Conservation (phyloP, 1,140 invertebrate genomes). For the Manduca sexta region DNA sequence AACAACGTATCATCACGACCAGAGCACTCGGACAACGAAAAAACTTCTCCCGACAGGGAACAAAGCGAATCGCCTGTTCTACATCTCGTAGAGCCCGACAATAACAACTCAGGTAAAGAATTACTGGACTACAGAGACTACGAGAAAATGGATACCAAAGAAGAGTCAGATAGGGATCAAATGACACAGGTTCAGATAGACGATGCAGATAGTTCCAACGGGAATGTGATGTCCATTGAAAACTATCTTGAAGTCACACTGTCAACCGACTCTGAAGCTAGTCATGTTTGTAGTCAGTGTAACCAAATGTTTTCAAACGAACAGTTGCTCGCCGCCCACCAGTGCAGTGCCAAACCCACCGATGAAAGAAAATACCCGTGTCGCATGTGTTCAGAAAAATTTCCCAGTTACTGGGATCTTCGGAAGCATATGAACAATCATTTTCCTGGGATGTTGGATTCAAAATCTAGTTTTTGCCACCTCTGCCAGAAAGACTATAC, state of each 20-base stretch:
- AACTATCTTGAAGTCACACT: conserved; percentile 71
- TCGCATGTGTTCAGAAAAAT: conserved; percentile 70
- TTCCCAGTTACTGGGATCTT: conserved; percentile 69
- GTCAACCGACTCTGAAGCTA: conserved; percentile 69
- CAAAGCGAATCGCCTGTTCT: conserved; percentile 58
- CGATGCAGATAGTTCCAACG: conserved; percentile 65
- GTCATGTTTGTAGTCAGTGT: conserved; percentile 64
- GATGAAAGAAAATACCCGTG: conserved; percentile 68
- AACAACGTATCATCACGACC: conserved; percentile 62
- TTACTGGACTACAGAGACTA: conserved; percentile 54
- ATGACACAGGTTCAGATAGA: conserved; percentile 44
- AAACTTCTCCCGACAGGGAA: conserved; percentile 53
- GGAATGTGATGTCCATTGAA: conserved; percentile 70
- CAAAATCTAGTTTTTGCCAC: conserved; percentile 71
- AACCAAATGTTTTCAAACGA: conserved; percentile 69
- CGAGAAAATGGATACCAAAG: conserved; percentile 65
- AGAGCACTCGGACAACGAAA: conserved; percentile 63
- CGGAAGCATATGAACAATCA: conserved; percentile 70
- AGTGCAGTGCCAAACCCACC: conserved; percentile 59
- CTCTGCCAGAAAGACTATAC: conserved; percentile 72
- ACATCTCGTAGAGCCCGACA: conserved; percentile 61
- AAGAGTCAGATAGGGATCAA: conserved; percentile 47
- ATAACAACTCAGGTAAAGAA: conserved; percentile 59
- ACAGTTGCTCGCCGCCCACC: conserved; percentile 51
- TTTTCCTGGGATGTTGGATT: conserved; percentile 71